Conservation (phyloP, 2,113 vertebrate species). For the Poecile atricapillus region DNA sequence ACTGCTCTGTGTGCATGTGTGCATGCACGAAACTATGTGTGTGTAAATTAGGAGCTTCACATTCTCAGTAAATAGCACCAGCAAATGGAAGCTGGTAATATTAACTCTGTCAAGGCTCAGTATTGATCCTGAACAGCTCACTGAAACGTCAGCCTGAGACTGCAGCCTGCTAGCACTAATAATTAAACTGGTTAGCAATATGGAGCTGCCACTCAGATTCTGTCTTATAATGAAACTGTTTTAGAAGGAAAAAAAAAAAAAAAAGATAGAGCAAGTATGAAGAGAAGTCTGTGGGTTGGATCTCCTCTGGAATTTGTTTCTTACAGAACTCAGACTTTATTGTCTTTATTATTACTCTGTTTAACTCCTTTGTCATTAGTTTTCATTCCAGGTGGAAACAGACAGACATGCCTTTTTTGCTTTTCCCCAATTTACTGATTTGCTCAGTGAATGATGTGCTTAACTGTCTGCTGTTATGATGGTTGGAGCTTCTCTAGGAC, state of each 20-base stretch:
- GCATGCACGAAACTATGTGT: background rate
- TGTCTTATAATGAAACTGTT: constrained; percentile 36
- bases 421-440: background rate
- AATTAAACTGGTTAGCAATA: constrained; percentile 68
- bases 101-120: constrained; percentile 62
- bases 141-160: constrained; percentile 44
- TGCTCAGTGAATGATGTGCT: background rate
- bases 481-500: background rate
- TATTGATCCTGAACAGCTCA: constrained; percentile 53
- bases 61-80: constrained; percentile 56
- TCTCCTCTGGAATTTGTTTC: constrained; percentile 11
- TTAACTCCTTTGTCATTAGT: constrained; percentile 3
- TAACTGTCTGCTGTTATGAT: background rate
- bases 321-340: background rate
- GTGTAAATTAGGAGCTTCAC: constrained; percentile 48
- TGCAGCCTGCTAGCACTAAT: constrained; percentile 34
- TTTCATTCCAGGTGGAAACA: background rate
- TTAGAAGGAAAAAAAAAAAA: background rate
- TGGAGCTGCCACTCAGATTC: constrained; percentile 57
- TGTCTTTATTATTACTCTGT: constrained; percentile 9
- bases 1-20: background rate
- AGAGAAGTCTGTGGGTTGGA: background rate
- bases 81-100: constrained; percentile 63
- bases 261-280: background rate
- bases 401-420: rapidly evolving